These are phyloP conservation scores for Corydoras maculifer DNA, from an alignment of 2,113 vertebrate genomes.

Conservation along the genomic window DNA sequence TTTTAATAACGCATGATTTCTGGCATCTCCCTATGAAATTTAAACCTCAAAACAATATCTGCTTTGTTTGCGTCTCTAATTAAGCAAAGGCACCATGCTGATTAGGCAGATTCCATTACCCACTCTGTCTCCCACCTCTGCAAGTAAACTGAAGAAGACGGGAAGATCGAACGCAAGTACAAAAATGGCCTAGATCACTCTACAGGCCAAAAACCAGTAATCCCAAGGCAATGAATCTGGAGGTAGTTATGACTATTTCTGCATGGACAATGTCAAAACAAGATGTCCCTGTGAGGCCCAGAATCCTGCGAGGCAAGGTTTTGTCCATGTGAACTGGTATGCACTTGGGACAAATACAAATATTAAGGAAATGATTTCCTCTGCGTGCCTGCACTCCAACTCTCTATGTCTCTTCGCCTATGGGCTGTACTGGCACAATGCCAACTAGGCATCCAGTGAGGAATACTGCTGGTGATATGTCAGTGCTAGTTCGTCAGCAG, in stretches of 20 bases:
- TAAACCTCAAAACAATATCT: slow-evolving; percentile 34
- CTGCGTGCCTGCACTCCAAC: slow-evolving; percentile 10
- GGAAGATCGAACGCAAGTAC: slow-evolving; percentile 14
- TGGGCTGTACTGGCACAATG: background rate
- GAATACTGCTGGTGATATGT: slow-evolving; percentile 34
- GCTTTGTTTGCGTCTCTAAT: slow-evolving; percentile 32
- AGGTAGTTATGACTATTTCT: slow-evolving; percentile 10
- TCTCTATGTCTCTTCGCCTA: background rate
- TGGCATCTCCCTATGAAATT: slow-evolving; percentile 4
- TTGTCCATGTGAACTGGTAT: too few relatives aligned
- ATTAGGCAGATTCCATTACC: slow-evolving; percentile 20
- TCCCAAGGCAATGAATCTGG: slow-evolving; percentile 2
- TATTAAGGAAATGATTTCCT: background rate
- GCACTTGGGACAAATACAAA: too few relatives aligned
- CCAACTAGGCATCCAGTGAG: slow-evolving; percentile 21
- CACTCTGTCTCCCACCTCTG: background rate
- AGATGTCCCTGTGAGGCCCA: background rate
- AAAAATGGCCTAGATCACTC: slow-evolving; percentile 1
- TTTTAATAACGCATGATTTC: slow-evolving; percentile 17
- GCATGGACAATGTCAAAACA: background rate
- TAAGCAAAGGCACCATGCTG: slow-evolving; percentile 1
- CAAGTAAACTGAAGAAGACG: slow-evolving; percentile 6
- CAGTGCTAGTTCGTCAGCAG: slow-evolving; percentile 52
- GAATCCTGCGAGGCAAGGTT: too few relatives aligned
- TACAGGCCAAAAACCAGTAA: background rate